A percentile compares a stretch with the other conserved stretches of the same genome.
These are phyloP conservation scores for Lagenorhynchus albirostris DNA, from an alignment of 2,113 vertebrate species.

Conservation along the genomic window DNA sequence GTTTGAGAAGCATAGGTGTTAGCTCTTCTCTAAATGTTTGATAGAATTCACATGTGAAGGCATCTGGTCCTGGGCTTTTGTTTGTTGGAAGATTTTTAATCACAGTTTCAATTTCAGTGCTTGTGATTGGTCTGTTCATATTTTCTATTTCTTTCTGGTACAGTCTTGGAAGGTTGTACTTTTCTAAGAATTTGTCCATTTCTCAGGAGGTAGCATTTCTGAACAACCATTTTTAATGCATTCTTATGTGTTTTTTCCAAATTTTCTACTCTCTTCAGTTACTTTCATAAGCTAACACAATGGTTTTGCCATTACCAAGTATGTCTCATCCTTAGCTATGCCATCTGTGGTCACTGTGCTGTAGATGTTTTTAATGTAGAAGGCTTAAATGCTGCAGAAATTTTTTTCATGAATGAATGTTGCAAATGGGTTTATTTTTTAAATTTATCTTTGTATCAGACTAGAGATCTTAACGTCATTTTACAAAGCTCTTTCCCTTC, in stretches of 20 bases:
- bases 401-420: background rate
- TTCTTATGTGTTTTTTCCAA: background rate
- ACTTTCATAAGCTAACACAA: background rate
- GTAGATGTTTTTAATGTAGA: background rate
- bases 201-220: background rate
- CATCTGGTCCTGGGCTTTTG: no score
- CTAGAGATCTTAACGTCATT: background rate
- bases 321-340: background rate
- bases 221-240: background rate
- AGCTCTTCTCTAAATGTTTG: no score
- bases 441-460: background rate
- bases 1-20: no score
- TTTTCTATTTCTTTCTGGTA: no score
- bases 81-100: no score
- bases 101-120: no score
- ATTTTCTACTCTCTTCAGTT: background rate
- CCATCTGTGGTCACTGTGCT: background rate
- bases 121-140: no score
- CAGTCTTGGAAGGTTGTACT: no score
- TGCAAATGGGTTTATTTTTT: background rate
- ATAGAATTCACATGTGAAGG: no score
- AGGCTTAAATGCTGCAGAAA: background rate
- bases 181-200: no score
- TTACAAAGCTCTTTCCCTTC: background rate
- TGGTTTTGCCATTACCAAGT: background rate